Conservation (phyloP, 2,797 vertebrate species). For the Echiichthys vipera region DNA sequence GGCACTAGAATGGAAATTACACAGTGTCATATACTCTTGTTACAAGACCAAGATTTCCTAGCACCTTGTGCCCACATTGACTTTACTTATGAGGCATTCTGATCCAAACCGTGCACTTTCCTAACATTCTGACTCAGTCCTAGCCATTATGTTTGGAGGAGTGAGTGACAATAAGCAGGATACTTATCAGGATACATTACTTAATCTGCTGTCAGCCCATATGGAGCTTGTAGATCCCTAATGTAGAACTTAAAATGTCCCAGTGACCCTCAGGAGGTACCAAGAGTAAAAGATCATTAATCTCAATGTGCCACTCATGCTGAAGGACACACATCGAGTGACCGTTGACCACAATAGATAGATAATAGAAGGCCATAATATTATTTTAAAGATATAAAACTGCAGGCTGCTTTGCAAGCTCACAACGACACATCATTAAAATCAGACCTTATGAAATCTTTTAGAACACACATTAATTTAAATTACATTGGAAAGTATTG, state of each 20-base stretch:
- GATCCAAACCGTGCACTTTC: not conserved
- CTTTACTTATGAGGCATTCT: slow-evolving; percentile 3
- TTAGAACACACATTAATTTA: not conserved
- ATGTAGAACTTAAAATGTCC: slow-evolving; percentile 12
- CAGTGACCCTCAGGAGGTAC: not conserved
- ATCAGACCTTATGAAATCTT: not conserved
- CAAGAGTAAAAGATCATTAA: slow-evolving; percentile 3
- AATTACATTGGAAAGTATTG: not conserved
- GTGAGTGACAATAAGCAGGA: slow-evolving; percentile 5
- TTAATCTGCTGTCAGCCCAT: not conserved
- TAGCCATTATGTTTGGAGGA: not conserved
- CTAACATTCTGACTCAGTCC: not conserved
- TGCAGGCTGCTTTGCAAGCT: not conserved
- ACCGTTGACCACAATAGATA: not conserved
- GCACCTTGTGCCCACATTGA: slow-evolving; percentile 3
- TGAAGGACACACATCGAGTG: slow-evolving; percentile 12
- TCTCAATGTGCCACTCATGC: not conserved
- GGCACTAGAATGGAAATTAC: not conserved
- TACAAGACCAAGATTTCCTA: slow-evolving; percentile 27
- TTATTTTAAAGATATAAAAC: not conserved
- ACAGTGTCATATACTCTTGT: slow-evolving; percentile 5
- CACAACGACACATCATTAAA: not conserved
- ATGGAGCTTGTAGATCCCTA: not conserved
- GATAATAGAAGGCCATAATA: not conserved
- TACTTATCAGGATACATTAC: not conserved